Conservation (phyloP, 2,113 vertebrate species). For the Charina bottae region DNA sequence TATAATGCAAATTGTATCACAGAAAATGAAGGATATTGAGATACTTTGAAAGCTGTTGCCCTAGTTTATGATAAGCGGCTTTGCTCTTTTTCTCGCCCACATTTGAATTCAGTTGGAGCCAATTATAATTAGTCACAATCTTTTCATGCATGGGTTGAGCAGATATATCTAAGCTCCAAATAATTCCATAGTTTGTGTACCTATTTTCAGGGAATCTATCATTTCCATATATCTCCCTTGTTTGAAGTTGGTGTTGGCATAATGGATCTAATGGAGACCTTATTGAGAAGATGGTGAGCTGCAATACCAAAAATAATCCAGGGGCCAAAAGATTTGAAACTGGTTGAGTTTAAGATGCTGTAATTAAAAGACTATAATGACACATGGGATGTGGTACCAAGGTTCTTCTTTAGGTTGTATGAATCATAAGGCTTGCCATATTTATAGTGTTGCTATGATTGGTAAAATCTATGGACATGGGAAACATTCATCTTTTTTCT, state of each 20-base stretch:
- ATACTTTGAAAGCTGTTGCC: not conserved
- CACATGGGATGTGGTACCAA: not conserved
- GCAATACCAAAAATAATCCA: not conserved
- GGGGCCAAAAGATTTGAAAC: not conserved
- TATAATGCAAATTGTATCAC: not conserved
- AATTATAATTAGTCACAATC: not conserved
- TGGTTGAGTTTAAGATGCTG: not conserved
- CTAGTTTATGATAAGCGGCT: not conserved
- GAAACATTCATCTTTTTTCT: not conserved
- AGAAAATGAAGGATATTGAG: not conserved
- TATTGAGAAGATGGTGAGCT: not conserved
- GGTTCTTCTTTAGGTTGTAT: not conserved
- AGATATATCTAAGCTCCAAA: not conserved
- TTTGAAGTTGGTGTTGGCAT: not conserved
- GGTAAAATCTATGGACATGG: not conserved
- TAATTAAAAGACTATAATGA: not conserved
- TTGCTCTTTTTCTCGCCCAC: not conserved
- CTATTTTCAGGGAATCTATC: not conserved
- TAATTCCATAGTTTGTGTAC: not conserved
- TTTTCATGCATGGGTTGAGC: not conserved
- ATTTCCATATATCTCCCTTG: not conserved
- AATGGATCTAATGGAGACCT: not conserved
- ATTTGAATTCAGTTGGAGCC: not conserved
- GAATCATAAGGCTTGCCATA: not conserved
- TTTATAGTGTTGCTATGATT: not conserved